phyloP scores from a whole-genome alignment of 1,140 invertebrate species.

The Oncopodura yosiiana region DNA sequence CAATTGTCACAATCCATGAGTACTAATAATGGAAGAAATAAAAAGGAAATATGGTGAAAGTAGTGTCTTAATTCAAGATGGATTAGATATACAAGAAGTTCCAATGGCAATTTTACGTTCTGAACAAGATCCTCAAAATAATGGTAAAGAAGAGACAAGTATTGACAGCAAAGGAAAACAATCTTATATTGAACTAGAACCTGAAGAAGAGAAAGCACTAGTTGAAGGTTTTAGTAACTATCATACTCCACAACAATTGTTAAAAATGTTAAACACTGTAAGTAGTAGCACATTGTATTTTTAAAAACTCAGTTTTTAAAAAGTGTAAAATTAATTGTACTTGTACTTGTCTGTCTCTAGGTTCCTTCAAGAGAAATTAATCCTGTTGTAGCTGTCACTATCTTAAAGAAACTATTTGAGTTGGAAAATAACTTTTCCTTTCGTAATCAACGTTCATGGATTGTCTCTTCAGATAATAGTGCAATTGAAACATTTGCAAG shows the following conservation, averaged over 20 bases:
- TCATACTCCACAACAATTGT: conserved; percentile 33
- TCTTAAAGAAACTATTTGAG: conserved; percentile 45
- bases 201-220: conserved; percentile 32
- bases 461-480: conserved; percentile 20
- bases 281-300: too few relatives aligned
- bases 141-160: too few relatives aligned
- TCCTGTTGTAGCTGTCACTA: conserved; percentile 44
- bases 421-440: conserved; percentile 44
- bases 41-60: conserved; percentile 39
- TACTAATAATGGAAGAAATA: background rate
- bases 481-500: conserved; percentile 39
- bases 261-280: conserved; percentile 37
- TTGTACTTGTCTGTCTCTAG: conserved; percentile 39
- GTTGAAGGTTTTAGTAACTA: conserved; percentile 37
- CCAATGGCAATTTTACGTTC: conserved; percentile 54
- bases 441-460: conserved; percentile 33
- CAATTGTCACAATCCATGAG: background rate
- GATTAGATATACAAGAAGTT: conserved; percentile 54
- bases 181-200: conserved; percentile 22
- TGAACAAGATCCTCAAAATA: too few relatives aligned
- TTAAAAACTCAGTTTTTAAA: conserved; percentile 40
- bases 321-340: conserved; percentile 36
- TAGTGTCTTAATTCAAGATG: conserved; percentile 58
- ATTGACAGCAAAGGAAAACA: background rate
- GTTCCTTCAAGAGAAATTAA: conserved; percentile 45